A percentile compares a stretch with the other conserved stretches of the same genome.
Conservation (phyloP, 2,113 vertebrate species). For the Sylvietta virens region DNA sequence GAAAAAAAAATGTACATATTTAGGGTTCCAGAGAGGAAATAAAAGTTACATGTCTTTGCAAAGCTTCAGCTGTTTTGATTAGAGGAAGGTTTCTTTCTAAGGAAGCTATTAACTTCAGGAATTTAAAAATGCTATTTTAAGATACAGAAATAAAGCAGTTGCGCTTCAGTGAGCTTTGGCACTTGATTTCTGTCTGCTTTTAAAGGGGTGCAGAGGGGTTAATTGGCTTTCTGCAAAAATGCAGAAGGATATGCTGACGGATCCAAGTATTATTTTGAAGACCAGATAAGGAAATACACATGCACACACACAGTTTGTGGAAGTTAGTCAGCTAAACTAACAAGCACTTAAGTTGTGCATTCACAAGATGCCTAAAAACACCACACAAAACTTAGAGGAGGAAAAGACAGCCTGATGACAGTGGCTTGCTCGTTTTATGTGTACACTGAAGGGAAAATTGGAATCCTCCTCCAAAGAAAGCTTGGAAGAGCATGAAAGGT, state of each 20-base stretch:
- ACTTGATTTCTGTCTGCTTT: background rate
- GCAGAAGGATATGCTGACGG: background rate
- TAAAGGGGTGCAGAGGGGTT: background rate
- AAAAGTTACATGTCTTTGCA: background rate
- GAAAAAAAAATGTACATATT: background rate
- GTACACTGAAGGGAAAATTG: background rate
- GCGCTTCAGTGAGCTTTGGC: background rate
- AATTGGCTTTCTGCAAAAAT: background rate
- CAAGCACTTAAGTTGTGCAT: background rate
- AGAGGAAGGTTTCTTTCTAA: background rate
- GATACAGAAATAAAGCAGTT: background rate
- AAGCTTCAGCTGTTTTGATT: constrained; percentile 6
- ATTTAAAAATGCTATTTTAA: constrained; percentile 26
- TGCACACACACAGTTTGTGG: background rate
- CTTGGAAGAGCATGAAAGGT: background rate
- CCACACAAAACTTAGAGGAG: background rate
- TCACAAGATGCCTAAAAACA: background rate
- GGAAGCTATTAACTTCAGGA: constrained; percentile 1
- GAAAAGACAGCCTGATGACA: background rate
- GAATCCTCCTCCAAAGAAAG: background rate
- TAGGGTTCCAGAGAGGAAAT: background rate
- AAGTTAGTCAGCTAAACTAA: background rate
- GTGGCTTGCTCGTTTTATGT: background rate
- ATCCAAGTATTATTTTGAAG: background rate
- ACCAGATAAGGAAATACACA: background rate